A percentile compares a stretch with the other conserved stretches of the same genome.
Conservation (phyloP, 2,797 vertebrate genomes). For the Botia kubotai region DNA sequence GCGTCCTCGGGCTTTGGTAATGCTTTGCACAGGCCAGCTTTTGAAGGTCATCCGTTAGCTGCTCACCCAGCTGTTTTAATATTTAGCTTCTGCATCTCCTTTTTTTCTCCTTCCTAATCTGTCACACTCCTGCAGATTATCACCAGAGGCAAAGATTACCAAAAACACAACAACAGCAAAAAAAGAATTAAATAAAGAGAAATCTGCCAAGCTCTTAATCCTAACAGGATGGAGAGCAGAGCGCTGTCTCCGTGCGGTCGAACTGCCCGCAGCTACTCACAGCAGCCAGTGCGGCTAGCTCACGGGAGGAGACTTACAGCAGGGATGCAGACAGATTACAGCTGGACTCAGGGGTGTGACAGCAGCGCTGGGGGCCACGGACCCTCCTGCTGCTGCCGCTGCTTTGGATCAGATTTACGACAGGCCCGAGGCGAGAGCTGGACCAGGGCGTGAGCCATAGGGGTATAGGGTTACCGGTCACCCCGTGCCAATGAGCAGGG, state of each 20-base stretch:
- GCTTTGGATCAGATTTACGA: slow-evolving; percentile 47
- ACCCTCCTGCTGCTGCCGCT: slow-evolving; percentile 24
- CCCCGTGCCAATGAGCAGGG: slow-evolving; percentile 37
- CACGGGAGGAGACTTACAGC: slow-evolving; percentile 44
- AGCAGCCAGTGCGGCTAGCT: slow-evolving; percentile 38
- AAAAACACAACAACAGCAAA: slow-evolving; percentile 61
- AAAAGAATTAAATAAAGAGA: slow-evolving; percentile 64
- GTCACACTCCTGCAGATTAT: slow-evolving; percentile 74
- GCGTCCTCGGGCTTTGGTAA: slow-evolving; percentile 76
- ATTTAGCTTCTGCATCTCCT: slow-evolving; percentile 72
- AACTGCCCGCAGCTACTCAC: slow-evolving; percentile 33
- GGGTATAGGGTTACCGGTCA: slow-evolving; percentile 49
- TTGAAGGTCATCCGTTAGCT: slow-evolving; percentile 77
- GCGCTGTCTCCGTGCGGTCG: slow-evolving; percentile 36
- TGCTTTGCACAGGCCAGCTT: slow-evolving; percentile 77
- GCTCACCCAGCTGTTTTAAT: slow-evolving; percentile 81
- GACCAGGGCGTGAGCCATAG: slow-evolving; percentile 8
- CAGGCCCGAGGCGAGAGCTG: slow-evolving; percentile 43
- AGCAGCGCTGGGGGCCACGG: slow-evolving; percentile 17
- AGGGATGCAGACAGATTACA: slow-evolving; percentile 49
- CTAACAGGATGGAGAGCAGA: slow-evolving; percentile 45
- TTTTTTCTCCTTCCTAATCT: slow-evolving; percentile 58
- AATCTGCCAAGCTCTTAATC: slow-evolving; percentile 70
- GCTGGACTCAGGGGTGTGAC: slow-evolving; percentile 42
- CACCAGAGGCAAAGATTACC: slow-evolving; percentile 70